Conservation (phyloP, 2,888 invertebrate species). For the Drosophila diplacantha region DNA sequence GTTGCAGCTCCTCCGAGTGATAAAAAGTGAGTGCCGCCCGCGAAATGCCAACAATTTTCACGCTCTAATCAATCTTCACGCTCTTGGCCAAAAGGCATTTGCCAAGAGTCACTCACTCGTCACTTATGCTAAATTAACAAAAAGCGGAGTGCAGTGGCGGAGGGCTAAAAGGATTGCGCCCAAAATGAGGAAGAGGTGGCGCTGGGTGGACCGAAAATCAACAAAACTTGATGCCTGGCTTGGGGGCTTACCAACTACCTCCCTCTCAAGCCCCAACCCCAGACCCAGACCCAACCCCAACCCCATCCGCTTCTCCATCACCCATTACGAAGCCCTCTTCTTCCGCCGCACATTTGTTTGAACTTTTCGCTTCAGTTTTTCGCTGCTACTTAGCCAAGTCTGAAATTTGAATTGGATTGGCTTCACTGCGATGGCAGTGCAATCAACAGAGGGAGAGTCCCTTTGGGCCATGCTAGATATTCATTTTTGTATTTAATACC, state of each 20-base stretch:
- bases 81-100: slow-evolving; percentile 58
- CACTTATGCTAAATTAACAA: slow-evolving; percentile 70
- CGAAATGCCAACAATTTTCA: slow-evolving; percentile 63
- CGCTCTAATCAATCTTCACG: slow-evolving; percentile 70
- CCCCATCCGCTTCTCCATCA: background rate
- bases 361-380: slow-evolving; percentile 49
- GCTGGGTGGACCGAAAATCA: slow-evolving; percentile 52
- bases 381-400: slow-evolving; percentile 51
- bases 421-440: slow-evolving; percentile 29
- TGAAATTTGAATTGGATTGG: slow-evolving; percentile 63
- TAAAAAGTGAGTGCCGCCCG: slow-evolving; percentile 22
- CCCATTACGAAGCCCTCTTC: background rate
- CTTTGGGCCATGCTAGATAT: slow-evolving; percentile 37
- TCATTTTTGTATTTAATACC: slow-evolving; percentile 41
- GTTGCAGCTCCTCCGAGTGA: background rate
- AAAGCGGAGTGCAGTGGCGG: slow-evolving; percentile 25
- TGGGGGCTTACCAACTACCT: slow-evolving; percentile 8
- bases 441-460: slow-evolving; percentile 19
- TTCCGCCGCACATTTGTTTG: slow-evolving; percentile 56
- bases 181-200: background rate
- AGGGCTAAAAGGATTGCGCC: slow-evolving; percentile 24
- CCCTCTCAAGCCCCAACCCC: background rate
- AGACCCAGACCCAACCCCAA: too few relatives aligned
- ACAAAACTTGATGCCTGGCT: slow-evolving; percentile 50
- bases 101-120: slow-evolving; percentile 70